Base-by-base conservation (phyloP, 2,113 vertebrate genomes). In the Gymnogyps californianus region DNA sequence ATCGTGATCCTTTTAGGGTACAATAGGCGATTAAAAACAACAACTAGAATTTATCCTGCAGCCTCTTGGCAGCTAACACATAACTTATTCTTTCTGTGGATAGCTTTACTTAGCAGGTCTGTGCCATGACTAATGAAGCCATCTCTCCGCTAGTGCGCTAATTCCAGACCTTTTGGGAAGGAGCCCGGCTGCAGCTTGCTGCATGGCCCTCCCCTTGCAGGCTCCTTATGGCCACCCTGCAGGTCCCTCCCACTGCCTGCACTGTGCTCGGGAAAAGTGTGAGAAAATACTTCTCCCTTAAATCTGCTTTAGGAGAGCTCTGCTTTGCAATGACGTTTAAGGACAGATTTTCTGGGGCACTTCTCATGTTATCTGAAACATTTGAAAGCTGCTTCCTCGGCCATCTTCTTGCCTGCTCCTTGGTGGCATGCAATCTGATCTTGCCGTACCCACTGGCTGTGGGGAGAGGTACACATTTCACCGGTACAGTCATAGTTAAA, bases 401-500 rank as follows among this genome's bases (percentile, higher is more conserved):
- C 54, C 80, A 10, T 80, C 59, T 38, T 84, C 54, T 40, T 87
- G 76, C 83, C 62, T 65, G 42, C 81, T 97, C 80, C 74, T 94
- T 2, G 16, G 77, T 44, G 72, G 55, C 26, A 7, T 18, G 46
- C 76, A 95, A 91, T 21, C 65, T 84, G 76, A 96, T 90, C 91
- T 95, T 81, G 74, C 62, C 1, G 0, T 67, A 21, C 70, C 66
- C 88, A 51, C 32, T 61, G 82, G 40, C 94, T 83, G 42, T 32
- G 36, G 67, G 64, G 84, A 80, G 77, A 96, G 65, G 86, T 91
- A 94, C 74, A 58, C 51, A 79, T 51, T 83, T 94, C 92, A 64
- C 86, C 55, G 29, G 97, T 76, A 96, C 96, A 94, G 83, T 92
- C 97, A 93, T 19, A 36, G 90, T 98, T 98, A 98, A 97, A 97